Evolutionary conservation across 2,113 vertebrate species (phyloP).

Genomic region (Cyanoramphus novaezelandiae): DNA sequence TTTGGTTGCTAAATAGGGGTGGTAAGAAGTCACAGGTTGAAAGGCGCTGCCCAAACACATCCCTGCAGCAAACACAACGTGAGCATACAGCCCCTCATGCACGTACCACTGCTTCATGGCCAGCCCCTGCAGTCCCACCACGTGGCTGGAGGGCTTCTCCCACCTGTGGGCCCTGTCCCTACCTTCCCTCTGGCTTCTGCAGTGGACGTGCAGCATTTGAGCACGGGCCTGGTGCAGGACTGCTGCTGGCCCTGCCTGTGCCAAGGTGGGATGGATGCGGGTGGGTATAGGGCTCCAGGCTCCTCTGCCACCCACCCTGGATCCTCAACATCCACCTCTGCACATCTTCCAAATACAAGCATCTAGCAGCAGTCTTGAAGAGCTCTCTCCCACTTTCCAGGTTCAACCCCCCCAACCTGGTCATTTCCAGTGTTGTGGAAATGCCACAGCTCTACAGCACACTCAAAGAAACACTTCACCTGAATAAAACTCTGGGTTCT

Average conservation of each 20-base stretch:
- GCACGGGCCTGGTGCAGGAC: background rate
- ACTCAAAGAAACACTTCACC: background rate
- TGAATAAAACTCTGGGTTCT: constrained; percentile 1
- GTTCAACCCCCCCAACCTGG: background rate
- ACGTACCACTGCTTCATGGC: accelerated
- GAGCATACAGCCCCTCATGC: accelerated
- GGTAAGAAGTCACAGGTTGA: background rate
- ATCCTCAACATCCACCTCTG: background rate
- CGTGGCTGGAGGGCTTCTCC: accelerated
- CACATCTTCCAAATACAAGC: accelerated
- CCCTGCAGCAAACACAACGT: accelerated
- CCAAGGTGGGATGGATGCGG: accelerated
- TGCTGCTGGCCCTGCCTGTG: background rate
- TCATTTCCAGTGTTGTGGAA: background rate
- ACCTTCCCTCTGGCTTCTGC: accelerated
- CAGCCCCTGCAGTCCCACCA: accelerated
- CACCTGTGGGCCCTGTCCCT: background rate
- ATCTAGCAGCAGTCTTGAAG: background rate
- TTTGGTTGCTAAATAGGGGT: too few relatives aligned
- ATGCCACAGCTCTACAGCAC: background rate
- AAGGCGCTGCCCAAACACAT: background rate
- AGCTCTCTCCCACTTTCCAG: background rate
- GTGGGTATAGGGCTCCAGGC: background rate
- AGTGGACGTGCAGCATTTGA: accelerated
- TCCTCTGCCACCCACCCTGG: background rate